These are phyloP conservation scores for Calyptommatus sinebrachiatus DNA, from an alignment of 2,113 vertebrate species.

Conservation along the genomic window DNA sequence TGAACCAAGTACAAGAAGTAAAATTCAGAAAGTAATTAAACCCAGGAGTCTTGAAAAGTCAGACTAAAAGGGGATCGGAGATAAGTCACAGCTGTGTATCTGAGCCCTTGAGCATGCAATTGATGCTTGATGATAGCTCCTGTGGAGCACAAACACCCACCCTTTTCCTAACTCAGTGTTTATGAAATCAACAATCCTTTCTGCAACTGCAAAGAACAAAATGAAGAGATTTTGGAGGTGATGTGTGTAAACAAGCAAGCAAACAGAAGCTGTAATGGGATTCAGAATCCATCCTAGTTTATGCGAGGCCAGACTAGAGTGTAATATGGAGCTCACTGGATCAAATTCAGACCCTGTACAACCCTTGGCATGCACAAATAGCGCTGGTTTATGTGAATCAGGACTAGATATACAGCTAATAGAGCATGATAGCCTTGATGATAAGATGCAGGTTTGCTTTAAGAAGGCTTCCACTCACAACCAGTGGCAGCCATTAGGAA, in stretches of 20 bases:
- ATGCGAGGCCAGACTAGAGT: background rate
- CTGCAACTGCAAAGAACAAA: background rate
- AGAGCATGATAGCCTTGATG: background rate
- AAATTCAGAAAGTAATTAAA: background rate
- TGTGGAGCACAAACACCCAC: too few species aligned
- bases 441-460: background rate
- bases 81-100: too few species aligned
- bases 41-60: too few species aligned
- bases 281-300: background rate
- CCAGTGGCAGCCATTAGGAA: background rate
- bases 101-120: too few species aligned
- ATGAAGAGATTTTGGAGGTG: background rate
- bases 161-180: too few species aligned
- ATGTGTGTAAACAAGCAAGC: background rate
- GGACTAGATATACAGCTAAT: background rate
- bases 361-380: background rate
- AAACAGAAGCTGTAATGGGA: too few species aligned
- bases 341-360: background rate
- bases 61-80: too few species aligned
- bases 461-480: background rate
- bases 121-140: too few species aligned
- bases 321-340: background rate
- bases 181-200: too few species aligned
- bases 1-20: background rate
- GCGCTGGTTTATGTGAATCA: background rate